Evolutionary conservation across 1,140 invertebrate genomes (phyloP).

Genomic region (Sycophila sp.): DNA sequence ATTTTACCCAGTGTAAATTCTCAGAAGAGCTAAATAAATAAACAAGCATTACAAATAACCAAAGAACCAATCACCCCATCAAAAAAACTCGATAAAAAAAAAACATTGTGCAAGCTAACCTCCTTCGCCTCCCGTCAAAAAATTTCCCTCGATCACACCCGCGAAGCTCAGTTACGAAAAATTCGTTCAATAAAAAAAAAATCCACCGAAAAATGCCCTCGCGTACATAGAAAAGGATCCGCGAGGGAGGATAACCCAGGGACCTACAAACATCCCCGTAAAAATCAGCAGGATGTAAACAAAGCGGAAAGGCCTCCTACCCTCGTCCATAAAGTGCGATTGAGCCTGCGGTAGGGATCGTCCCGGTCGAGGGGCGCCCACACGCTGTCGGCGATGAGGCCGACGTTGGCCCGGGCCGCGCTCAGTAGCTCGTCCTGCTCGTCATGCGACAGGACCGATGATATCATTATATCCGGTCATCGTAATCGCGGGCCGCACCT

Average conservation of each 20-base stretch:
- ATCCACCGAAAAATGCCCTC: no score
- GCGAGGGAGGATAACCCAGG: no score
- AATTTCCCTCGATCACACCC: neutral
- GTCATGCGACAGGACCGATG: conserved; percentile 53
- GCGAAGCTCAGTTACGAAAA: neutral
- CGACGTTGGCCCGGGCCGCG: conserved; percentile 58
- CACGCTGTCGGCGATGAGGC: conserved; percentile 55
- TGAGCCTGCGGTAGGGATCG: conserved; percentile 53
- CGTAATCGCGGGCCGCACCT: neutral
- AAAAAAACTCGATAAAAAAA: no score
- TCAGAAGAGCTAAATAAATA: no score
- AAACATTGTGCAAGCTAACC: no score
- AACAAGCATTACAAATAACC: no score
- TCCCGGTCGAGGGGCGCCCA: conserved; percentile 54
- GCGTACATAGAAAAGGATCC: neutral
- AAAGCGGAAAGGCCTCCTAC: conserved; percentile 42
- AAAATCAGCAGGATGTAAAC: neutral
- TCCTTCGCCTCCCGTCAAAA: neutral
- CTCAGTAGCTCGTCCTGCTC: conserved; percentile 51
- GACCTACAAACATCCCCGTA: neutral
- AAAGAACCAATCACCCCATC: no score
- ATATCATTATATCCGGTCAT: conserved; percentile 55
- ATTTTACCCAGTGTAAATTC: no score
- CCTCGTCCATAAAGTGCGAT: conserved; percentile 56
- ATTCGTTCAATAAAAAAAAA: neutral